Conservation (phyloP, 2,888 invertebrate genomes). For the Spatulosminthurus flaviceps region DNA sequence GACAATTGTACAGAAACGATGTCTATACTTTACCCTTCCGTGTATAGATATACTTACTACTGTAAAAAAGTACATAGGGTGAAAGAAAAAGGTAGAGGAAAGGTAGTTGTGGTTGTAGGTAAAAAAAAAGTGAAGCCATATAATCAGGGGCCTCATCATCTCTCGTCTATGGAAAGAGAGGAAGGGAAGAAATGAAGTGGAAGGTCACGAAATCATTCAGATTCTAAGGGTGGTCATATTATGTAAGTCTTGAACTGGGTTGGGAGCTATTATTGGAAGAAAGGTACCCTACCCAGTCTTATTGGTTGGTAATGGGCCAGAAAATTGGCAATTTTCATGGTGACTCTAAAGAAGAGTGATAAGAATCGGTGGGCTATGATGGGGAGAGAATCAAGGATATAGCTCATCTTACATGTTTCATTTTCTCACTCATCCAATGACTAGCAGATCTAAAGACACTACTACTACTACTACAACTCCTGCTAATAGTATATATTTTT, state of each 20-base stretch:
- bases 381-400: slow-evolving; percentile 19
- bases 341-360: slow-evolving; percentile 29
- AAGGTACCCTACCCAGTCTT: slow-evolving; percentile 35
- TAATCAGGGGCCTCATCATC: background rate
- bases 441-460: too few species aligned
- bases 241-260: background rate
- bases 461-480: too few species aligned
- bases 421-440: background rate
- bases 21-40: too few species aligned
- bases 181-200: background rate
- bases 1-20: too few species aligned
- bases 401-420: slow-evolving; percentile 18
- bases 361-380: slow-evolving; percentile 9
- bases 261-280: slow-evolving; percentile 24
- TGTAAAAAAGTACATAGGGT: too few species aligned
- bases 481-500: too few species aligned
- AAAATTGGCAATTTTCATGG: slow-evolving; percentile 52
- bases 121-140: too few species aligned
- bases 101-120: too few species aligned
- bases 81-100: too few species aligned
- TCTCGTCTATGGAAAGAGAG: background rate
- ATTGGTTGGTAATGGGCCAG: slow-evolving; percentile 50
- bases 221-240: slow-evolving; percentile 4
- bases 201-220: slow-evolving; percentile 18
- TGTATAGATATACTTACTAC: too few species aligned